A percentile compares a stretch with the other conserved stretches of the same genome.
Conservation (phyloP, 2,888 invertebrate genomes). For the Acanthococcus lagerstroemiae region DNA sequence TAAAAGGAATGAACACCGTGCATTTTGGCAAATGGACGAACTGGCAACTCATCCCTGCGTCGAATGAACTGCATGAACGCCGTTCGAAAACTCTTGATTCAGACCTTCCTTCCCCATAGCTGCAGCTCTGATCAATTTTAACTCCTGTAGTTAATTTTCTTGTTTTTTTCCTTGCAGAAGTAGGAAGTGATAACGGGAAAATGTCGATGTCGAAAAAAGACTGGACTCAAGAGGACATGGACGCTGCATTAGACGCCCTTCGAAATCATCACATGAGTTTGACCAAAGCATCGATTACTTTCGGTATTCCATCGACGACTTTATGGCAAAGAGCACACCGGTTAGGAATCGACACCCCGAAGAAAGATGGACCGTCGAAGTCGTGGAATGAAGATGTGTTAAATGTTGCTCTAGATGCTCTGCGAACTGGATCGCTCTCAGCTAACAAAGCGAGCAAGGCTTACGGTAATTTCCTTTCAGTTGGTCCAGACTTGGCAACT, state of each 20-base stretch:
- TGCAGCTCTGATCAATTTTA: not conserved
- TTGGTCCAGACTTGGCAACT: no score
- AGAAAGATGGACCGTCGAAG: conserved; percentile 77
- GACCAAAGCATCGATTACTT: conserved; percentile 74
- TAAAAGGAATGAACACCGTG: no score
- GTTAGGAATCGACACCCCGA: conserved; percentile 66
- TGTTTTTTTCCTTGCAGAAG: conserved; percentile 33
- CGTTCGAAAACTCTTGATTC: no score
- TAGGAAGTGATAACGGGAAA: conserved; percentile 33
- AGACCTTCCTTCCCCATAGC: not conserved
- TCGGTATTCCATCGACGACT: conserved; percentile 82
- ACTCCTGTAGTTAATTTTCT: no score
- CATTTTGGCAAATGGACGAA: no score
- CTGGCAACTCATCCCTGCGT: no score
- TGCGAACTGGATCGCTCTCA: conserved; percentile 73
- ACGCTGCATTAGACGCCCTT: conserved; percentile 72
- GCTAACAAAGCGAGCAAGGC: conserved; percentile 88
- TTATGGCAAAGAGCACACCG: conserved; percentile 79
- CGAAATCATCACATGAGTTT: conserved; percentile 80
- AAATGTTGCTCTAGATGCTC: conserved; percentile 68
- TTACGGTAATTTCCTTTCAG: conserved; percentile 48
- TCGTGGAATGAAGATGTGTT: conserved; percentile 80
- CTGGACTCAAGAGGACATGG: conserved; percentile 86
- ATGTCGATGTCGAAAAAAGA: conserved; percentile 47
- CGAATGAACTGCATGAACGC: no score